Evolutionary conservation across 2,113 vertebrate species (phyloP).

Genomic region (Thalassoma bifasciatum): DNA sequence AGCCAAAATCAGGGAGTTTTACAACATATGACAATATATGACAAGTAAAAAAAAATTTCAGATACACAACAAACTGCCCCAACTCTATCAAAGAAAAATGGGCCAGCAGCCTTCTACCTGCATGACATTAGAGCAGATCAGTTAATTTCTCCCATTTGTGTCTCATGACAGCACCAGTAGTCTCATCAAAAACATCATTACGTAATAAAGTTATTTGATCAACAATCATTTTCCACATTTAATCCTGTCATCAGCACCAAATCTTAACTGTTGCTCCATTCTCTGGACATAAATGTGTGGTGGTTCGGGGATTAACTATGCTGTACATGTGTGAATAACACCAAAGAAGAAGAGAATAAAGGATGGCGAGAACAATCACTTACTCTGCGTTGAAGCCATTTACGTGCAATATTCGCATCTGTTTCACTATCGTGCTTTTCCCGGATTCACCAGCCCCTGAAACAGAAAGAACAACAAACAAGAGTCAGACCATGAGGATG

Average conservation of each 20-base stretch:
- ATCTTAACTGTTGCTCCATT: not conserved
- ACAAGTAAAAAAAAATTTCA: too few species aligned
- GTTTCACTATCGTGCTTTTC: conserved; percentile 99
- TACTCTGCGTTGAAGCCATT: conserved; percentile 99
- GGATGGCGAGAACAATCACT: conserved; percentile 77
- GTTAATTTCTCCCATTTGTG: not conserved
- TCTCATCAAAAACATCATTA: not conserved
- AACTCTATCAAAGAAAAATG: not conserved
- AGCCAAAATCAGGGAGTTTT: too few species aligned
- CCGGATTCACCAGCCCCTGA: conserved; percentile 98
- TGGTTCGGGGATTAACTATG: not conserved
- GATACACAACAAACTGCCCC: not conserved
- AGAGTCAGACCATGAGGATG: not conserved
- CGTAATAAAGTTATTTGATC: not conserved
- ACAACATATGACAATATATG: too few species aligned
- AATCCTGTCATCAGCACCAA: not conserved
- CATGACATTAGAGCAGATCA: not conserved
- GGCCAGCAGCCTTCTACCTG: not conserved
- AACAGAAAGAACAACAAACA: conserved; percentile 58
- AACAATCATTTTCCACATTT: not conserved
- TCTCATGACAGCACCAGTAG: not conserved
- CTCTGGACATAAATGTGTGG: not conserved
- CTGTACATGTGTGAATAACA: not conserved
- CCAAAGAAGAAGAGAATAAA: not conserved
- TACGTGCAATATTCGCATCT: conserved; percentile 98